Evolutionary conservation across 2,888 invertebrate genomes (phyloP).

Genomic region (Cyclophora albipunctata): DNA sequence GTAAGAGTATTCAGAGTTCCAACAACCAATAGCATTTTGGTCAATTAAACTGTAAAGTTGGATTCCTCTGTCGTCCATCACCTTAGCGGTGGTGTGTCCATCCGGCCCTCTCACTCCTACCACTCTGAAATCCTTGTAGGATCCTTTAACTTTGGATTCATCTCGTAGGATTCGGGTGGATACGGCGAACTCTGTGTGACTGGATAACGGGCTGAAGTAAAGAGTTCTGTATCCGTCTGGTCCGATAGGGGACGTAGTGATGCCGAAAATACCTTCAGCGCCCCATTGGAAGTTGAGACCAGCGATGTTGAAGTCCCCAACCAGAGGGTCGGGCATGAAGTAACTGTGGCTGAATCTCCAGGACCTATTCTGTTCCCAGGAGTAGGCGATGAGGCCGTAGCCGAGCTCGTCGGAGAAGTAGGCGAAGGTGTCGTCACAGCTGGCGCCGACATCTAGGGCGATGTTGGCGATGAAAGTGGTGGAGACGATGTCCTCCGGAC

Average conservation of each 20-base stretch:
- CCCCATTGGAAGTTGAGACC: constrained; percentile 91
- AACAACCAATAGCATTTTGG: constrained; percentile 88
- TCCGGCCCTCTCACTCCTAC: constrained; percentile 80
- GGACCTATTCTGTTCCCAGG: constrained; percentile 83
- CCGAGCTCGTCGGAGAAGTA: constrained; percentile 89
- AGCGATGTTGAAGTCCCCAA: constrained; percentile 85
- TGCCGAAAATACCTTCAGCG: constrained; percentile 87
- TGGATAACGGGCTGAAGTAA: constrained; percentile 87
- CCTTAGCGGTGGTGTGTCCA: constrained; percentile 82
- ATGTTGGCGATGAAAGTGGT: constrained; percentile 91
- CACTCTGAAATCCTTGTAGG: constrained; percentile 82
- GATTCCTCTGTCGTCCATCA: constrained; percentile 84
- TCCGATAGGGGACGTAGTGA: constrained; percentile 80
- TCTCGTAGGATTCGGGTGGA: constrained; percentile 84
- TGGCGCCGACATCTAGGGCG: constrained; percentile 84
- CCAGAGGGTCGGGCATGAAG: constrained; percentile 87
- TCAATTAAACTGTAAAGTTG: constrained; percentile 87
- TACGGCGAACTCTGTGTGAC: constrained; percentile 85
- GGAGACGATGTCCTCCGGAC: constrained; percentile 82
- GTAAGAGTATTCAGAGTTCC: constrained; percentile 82
- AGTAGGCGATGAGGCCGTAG: constrained; percentile 87
- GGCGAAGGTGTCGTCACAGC: constrained; percentile 85
- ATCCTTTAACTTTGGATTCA: constrained; percentile 78
- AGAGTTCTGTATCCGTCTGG: constrained; percentile 81
- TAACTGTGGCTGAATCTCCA: constrained; percentile 87